phyloP scores from a whole-genome alignment of 2,888 invertebrate genomes.

The Zhengitettix transpicula region DNA sequence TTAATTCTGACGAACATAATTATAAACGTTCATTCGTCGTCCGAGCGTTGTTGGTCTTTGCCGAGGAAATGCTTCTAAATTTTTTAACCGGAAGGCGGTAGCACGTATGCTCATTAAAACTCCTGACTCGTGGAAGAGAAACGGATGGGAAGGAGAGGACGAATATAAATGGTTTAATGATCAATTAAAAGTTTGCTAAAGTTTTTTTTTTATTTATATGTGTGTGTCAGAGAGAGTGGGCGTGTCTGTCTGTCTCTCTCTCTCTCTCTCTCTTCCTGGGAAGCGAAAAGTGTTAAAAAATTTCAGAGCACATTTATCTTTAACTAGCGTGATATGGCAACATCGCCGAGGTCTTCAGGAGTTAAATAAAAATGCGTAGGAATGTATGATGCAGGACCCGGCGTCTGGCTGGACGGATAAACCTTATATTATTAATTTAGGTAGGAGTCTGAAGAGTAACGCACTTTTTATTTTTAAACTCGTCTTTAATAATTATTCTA shows the following conservation, averaged over 20 bases:
- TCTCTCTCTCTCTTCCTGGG: neutral
- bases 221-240: neutral
- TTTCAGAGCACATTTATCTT: neutral
- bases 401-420: too few relatives aligned
- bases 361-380: too few relatives aligned
- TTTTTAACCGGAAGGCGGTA: neutral
- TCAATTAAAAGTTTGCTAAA: neutral
- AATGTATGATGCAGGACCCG: too few relatives aligned
- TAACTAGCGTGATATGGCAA: neutral
- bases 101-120: neutral
- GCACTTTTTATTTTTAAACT: too few relatives aligned
- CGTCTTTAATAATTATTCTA: too few relatives aligned
- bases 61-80: neutral
- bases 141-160: neutral
- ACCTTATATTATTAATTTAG: too few relatives aligned
- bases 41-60: too few relatives aligned
- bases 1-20: too few relatives aligned
- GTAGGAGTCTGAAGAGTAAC: too few relatives aligned
- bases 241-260: neutral
- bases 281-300: neutral
- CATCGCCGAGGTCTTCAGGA: neutral
- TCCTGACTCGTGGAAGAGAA: neutral
- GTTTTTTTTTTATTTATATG: neutral
- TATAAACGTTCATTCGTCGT: too few relatives aligned
- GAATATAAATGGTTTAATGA: neutral